Evolutionary conservation across 1,140 invertebrate genomes (phyloP).

Genomic region (Hyphantria cunea): DNA sequence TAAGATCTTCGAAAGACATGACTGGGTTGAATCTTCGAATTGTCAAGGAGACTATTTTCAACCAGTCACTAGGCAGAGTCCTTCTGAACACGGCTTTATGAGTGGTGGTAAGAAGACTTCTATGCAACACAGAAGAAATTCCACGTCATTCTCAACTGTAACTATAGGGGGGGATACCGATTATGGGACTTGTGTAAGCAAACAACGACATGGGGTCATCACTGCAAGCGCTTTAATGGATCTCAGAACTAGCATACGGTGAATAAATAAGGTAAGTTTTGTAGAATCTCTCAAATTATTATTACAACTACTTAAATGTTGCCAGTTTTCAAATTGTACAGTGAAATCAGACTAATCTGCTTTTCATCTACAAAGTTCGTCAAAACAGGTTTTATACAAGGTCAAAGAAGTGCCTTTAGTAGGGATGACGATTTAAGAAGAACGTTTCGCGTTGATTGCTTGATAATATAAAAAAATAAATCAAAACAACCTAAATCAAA

Average conservation of each 20-base stretch:
- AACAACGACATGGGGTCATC: conserved; percentile 69
- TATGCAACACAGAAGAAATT: conserved; percentile 63
- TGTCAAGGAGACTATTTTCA: conserved; percentile 63
- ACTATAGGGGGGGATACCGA: conserved; percentile 61
- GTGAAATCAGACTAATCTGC: too few relatives aligned
- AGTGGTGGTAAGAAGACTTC: conserved; percentile 51
- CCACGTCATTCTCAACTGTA: conserved; percentile 66
- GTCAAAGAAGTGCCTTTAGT: too few relatives aligned
- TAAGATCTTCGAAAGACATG: conserved; percentile 50
- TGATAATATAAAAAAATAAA: too few relatives aligned
- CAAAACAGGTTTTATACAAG: too few relatives aligned
- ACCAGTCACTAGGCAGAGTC: conserved; percentile 47
- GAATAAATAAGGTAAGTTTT: conserved; percentile 28
- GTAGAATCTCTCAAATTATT: conserved; percentile 24
- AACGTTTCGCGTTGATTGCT: too few relatives aligned
- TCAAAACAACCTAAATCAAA: too few relatives aligned
- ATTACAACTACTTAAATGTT: not conserved
- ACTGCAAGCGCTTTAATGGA: conserved; percentile 77
- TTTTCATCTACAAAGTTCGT: too few relatives aligned
- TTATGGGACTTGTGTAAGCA: conserved; percentile 35
- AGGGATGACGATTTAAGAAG: too few relatives aligned
- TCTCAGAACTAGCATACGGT: conserved; percentile 73
- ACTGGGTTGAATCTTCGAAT: conserved; percentile 51
- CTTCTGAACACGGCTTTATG: conserved; percentile 42
- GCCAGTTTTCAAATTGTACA: not conserved